Conservation (phyloP, 2,113 vertebrate species). For the Thamnaconus septentrionalis region DNA sequence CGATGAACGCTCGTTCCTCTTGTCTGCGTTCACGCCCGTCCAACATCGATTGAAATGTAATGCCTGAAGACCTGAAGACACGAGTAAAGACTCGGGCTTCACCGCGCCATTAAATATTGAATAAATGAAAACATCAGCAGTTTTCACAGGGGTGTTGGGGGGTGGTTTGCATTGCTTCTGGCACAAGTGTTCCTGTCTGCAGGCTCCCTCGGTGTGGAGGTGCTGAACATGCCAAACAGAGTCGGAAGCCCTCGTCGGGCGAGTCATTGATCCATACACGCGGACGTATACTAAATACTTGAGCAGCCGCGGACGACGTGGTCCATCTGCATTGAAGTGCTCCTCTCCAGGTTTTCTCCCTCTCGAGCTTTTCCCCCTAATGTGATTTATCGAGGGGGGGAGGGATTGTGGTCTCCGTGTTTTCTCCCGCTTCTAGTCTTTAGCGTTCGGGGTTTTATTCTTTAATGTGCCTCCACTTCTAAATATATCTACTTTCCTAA, state of each 20-base stretch:
- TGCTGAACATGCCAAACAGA: no score
- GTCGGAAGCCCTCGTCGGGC: slow-evolving; percentile 6
- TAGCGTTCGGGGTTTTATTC: slow-evolving; percentile 42
- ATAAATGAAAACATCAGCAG: no score
- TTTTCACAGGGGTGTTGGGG: no score
- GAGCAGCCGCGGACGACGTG: slow-evolving; percentile 39
- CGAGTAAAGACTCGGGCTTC: no score
- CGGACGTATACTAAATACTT: slow-evolving; percentile 51
- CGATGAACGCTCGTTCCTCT: no score
- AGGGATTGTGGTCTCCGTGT: slow-evolving; percentile 39
- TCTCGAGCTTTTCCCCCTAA: slow-evolving; percentile 36
- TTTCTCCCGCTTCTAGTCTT: slow-evolving; percentile 23
- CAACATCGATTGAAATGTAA: no score
- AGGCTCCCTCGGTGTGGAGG: no score
- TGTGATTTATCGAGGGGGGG: slow-evolving; percentile 61
- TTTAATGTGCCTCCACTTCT: slow-evolving; percentile 66
- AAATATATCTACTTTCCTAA: slow-evolving; percentile 73
- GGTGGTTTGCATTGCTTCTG: slow-evolving; percentile 11
- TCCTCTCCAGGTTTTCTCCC: slow-evolving; percentile 21
- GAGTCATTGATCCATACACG: slow-evolving; percentile 49
- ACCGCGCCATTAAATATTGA: no score
- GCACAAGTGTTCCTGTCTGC: neutral
- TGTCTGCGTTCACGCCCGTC: no score
- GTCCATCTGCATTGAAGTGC: slow-evolving; percentile 32
- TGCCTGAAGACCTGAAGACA: no score